phyloP scores from a whole-genome alignment of 2,888 invertebrate species.

The Exocentrus adspersus region DNA sequence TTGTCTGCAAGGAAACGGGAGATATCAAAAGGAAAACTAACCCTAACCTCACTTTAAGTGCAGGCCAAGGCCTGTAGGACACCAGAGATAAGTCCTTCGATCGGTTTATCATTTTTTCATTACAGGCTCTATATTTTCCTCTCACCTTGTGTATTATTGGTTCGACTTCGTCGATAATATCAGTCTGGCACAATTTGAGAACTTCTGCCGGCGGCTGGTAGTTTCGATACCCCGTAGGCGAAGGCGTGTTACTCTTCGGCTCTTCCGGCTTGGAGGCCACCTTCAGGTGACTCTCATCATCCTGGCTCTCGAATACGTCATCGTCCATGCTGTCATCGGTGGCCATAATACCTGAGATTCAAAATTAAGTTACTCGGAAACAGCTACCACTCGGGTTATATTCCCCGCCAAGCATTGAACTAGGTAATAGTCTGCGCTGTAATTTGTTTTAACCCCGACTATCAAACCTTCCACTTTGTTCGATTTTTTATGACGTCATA shows the following conservation, averaged over 20 bases:
- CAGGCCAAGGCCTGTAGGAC: no score
- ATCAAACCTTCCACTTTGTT: no score
- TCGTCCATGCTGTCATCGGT: slow-evolving; percentile 83
- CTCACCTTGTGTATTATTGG: slow-evolving; percentile 75
- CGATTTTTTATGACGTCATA: no score
- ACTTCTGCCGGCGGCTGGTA: slow-evolving; percentile 80
- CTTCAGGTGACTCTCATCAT: slow-evolving; percentile 56
- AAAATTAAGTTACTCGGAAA: no score
- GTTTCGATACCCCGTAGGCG: slow-evolving; percentile 83
- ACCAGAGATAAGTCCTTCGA: no score
- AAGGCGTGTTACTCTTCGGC: slow-evolving; percentile 68
- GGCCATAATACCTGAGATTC: slow-evolving; percentile 36
- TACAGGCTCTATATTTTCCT: not conserved
- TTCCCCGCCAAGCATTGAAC: no score
- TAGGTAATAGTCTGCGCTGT: no score
- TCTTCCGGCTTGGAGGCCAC: slow-evolving; percentile 42
- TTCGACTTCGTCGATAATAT: slow-evolving; percentile 66
- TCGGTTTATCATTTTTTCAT: no score
- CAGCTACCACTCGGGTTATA: no score
- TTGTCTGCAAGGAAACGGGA: slow-evolving; percentile 72
- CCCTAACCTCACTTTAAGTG: no score
- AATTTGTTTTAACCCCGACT: no score
- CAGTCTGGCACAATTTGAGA: slow-evolving; percentile 66
- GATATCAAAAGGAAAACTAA: no score
- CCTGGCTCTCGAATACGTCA: slow-evolving; percentile 81